Evolutionary conservation across 1,140 invertebrate genomes (phyloP).

Genomic region (Lucilia cuprina): DNA sequence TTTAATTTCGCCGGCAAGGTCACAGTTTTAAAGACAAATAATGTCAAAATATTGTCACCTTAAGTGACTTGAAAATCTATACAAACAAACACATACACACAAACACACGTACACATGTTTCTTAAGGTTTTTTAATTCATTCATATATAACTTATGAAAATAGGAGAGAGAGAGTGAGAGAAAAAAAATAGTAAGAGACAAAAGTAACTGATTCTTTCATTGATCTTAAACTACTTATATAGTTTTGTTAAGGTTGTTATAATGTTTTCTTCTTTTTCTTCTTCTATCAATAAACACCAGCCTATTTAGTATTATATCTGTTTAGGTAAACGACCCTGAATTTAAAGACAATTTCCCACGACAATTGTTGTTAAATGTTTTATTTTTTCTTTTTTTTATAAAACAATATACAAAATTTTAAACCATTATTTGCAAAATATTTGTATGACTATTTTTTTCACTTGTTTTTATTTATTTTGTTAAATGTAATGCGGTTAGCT

Average conservation of each 20-base stretch:
- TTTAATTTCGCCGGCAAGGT: neutral
- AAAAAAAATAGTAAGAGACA: neutral
- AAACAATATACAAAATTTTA: neutral
- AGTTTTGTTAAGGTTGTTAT: neutral
- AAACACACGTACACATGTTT: neutral
- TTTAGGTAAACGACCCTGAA: neutral
- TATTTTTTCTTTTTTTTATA: neutral
- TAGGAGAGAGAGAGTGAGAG: neutral
- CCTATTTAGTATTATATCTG: neutral
- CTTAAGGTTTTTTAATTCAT: neutral
- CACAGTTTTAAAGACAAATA: neutral
- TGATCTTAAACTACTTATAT: neutral
- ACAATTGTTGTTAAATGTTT: neutral
- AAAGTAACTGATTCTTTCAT: neutral
- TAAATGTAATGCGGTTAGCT: too few relatives aligned
- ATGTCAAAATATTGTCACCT: slow-evolving; percentile 15
- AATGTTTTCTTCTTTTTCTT: neutral
- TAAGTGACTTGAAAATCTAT: neutral
- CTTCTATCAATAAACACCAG: neutral
- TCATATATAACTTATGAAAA: neutral
- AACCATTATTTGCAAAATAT: slow-evolving; percentile 15
- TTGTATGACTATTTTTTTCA: neutral
- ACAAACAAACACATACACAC: neutral
- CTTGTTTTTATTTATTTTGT: neutral
- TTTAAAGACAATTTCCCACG: slow-evolving; percentile 17